phyloP scores from a whole-genome alignment of 2,113 vertebrate genomes.

The Cryptotis parvus region DNA sequence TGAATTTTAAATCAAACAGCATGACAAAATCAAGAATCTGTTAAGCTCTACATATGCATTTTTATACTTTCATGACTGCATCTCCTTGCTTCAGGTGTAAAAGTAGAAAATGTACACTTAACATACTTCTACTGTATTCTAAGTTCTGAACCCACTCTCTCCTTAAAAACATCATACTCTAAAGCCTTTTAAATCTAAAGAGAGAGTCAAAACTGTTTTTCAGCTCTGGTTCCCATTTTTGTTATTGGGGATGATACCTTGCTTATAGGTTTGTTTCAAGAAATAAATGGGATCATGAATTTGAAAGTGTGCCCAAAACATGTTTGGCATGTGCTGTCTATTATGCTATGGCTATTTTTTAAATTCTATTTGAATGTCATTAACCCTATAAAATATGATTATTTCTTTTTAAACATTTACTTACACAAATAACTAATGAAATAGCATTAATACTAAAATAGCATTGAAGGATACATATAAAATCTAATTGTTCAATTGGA shows the following conservation, averaged over 20 bases:
- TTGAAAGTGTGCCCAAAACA: neutral
- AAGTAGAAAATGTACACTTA: too few species aligned
- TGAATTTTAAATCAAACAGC: too few species aligned
- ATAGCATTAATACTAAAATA: constrained; percentile 15
- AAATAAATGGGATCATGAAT: neutral
- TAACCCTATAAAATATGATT: neutral
- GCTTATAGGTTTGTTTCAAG: neutral
- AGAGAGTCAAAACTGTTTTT: too few species aligned
- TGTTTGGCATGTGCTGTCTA: neutral
- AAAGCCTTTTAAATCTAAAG: too few species aligned
- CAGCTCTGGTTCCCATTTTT: neutral
- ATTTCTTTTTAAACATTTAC: constrained; percentile 12
- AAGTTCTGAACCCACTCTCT: too few species aligned
- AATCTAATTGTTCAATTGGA: neutral
- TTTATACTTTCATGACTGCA: too few species aligned
- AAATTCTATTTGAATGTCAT: constrained; percentile 7
- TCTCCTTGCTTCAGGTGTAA: too few species aligned
- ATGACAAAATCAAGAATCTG: too few species aligned
- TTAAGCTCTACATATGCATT: too few species aligned
- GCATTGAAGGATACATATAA: neutral
- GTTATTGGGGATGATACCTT: neutral
- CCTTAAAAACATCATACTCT: too few species aligned
- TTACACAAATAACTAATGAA: neutral
- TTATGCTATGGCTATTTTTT: neutral
- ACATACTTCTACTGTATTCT: too few species aligned